Evolutionary conservation across 35 echinoderm and acorn worm genomes (phyloP).

Genomic region (Apostichopus japonicus): DNA sequence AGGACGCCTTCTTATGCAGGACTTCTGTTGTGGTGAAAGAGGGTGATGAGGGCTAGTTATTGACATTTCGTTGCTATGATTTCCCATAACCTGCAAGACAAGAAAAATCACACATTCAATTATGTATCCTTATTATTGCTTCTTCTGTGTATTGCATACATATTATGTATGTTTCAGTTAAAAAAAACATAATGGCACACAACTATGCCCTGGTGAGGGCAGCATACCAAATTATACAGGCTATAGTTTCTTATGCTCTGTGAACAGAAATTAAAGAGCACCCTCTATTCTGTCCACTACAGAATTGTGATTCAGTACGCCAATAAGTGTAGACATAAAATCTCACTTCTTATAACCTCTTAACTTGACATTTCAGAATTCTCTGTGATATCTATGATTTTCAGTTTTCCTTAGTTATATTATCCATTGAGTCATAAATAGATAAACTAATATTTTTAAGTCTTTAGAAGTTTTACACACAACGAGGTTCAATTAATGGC

Average conservation of each 20-base stretch:
- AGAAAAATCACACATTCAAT: neutral
- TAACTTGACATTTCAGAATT: no score
- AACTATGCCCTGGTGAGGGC: neutral
- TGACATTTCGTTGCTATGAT: slow-evolving; percentile 43
- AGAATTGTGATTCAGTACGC: no score
- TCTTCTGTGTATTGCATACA: neutral
- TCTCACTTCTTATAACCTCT: no score
- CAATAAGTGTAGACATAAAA: no score
- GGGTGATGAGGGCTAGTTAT: slow-evolving; percentile 42
- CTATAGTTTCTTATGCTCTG: neutral
- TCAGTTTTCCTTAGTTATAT: no score
- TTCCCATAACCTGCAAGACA: slow-evolving; percentile 45
- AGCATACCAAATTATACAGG: neutral
- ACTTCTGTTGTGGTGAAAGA: slow-evolving; percentile 48
- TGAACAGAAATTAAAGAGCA: neutral
- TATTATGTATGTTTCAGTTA: neutral
- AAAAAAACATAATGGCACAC: no score
- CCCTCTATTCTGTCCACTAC: neutral
- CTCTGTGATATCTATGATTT: no score
- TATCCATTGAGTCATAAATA: no score
- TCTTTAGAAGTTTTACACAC: no score
- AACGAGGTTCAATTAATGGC: no score
- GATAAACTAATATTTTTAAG: no score
- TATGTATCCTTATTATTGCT: neutral
- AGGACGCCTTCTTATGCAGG: slow-evolving; percentile 20